phyloP scores from a whole-genome alignment of 2,888 invertebrate species.

The Ctenicera cuprea region DNA sequence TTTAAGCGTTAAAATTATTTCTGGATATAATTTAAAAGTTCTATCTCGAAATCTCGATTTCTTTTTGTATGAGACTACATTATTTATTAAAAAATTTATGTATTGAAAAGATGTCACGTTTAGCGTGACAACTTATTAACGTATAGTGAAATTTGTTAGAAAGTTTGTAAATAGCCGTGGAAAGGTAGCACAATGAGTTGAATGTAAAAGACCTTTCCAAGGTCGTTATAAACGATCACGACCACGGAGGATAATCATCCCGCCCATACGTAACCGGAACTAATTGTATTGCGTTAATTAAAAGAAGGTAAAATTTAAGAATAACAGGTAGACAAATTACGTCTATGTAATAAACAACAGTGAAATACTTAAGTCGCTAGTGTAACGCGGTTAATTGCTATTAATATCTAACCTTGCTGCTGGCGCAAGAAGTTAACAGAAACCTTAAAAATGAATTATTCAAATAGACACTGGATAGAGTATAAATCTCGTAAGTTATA shows the following conservation, averaged over 20 bases:
- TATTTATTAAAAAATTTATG: background rate
- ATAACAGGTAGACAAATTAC: background rate
- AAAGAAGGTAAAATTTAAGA: background rate
- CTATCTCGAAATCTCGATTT: background rate
- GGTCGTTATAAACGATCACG: conserved; percentile 3
- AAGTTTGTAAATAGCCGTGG: background rate
- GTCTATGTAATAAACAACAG: background rate
- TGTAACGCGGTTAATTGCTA: background rate
- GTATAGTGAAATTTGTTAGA: conserved; percentile 22
- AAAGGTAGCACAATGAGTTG: conserved; percentile 8
- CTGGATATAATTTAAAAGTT: background rate
- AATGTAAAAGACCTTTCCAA: conserved; percentile 30
- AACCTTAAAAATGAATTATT: background rate
- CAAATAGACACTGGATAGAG: background rate
- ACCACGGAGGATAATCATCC: conserved; percentile 8
- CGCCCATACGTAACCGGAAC: background rate
- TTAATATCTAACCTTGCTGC: background rate
- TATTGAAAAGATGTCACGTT: background rate
- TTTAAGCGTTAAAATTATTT: background rate
- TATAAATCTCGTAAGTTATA: background rate
- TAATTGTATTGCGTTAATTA: background rate
- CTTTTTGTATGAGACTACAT: background rate
- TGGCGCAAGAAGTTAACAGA: background rate
- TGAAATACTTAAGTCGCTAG: too few relatives aligned
- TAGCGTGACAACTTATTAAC: conserved; percentile 15